phyloP scores from a whole-genome alignment of 2,888 invertebrate genomes.

The Meloe dianella region DNA sequence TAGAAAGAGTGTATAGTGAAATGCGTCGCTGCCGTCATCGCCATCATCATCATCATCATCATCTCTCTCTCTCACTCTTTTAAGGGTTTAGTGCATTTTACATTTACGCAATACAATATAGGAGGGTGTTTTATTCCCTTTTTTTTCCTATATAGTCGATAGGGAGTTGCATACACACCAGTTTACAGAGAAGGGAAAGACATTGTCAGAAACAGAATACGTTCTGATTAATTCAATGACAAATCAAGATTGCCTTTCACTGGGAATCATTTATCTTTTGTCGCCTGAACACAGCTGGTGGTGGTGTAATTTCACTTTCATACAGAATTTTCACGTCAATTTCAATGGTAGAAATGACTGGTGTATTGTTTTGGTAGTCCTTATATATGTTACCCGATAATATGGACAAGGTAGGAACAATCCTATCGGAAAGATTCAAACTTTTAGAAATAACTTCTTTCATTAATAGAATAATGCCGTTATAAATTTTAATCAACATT shows the following conservation, averaged over 20 bases:
- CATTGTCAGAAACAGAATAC: slow-evolving; percentile 48
- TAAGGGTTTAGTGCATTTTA: background rate
- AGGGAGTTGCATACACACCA: slow-evolving; percentile 34
- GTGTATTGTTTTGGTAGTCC: background rate
- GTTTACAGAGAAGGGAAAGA: slow-evolving; percentile 22
- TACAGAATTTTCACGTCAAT: slow-evolving; percentile 14
- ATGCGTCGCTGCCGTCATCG: background rate
- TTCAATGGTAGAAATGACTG: background rate
- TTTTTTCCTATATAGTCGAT: slow-evolving; percentile 13
- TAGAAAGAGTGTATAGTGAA: background rate
- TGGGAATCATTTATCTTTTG: slow-evolving; percentile 49
- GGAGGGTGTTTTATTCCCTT: background rate
- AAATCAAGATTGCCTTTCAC: slow-evolving; percentile 50
- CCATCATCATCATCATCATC: slow-evolving; percentile 22
- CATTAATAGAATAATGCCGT: too few species aligned
- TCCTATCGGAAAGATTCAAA: too few species aligned
- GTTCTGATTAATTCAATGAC: slow-evolving; percentile 52
- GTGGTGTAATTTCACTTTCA: slow-evolving; percentile 35
- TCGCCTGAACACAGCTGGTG: slow-evolving; percentile 32
- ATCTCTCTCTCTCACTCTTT: slow-evolving; percentile 11
- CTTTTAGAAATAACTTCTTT: too few species aligned
- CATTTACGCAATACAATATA: background rate
- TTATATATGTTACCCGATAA: too few species aligned
- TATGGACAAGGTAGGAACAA: too few species aligned
- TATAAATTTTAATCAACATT: too few species aligned